Base-by-base conservation (phyloP, 2,113 vertebrate genomes). In the Sorex fumeus region DNA sequence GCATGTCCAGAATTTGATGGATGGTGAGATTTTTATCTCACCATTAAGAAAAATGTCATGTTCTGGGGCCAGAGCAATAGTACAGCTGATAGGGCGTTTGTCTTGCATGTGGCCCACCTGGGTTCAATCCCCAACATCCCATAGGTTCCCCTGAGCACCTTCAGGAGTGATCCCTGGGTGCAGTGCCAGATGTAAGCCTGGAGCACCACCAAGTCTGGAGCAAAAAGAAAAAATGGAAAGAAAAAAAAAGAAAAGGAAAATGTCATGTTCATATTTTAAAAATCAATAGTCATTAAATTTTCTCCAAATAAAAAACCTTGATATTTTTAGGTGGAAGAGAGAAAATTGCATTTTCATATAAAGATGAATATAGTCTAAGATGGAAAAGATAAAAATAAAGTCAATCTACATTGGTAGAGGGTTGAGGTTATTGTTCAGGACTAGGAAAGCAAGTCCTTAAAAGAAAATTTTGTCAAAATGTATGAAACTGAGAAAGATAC, bases 211-310 rank as follows among this genome's bases (percentile, higher is more conserved):
- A 50, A 13, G 47, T 50, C 9, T 50, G 47, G 47, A 2, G 47
- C 47, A 12, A 50, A 50, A 50, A 50, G n/a, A n/a, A 10, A 12
- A 50, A 50, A 50, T 12, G 11, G 11, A 47, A 47, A 47, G 11
- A 50, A 50, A 50, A 50, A 10, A 9, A 50, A 50, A 50, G 47
- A 50, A 50, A 50, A 50, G 47, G 62, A 50, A 23, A 88, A 40
- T 40, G 21, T 2, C 2, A 47, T 81, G 4, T 80, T 95, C 88
- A 40, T 78, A 60, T 45, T 86, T 91, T 90, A 34, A 72, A 87
- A 67, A 62, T 12, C 43, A 0, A 4, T 67, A 12, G 28, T 23
- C 67, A 78, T 62, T 90, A 10, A 32, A 0, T 87, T 83, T 60
- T 30, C 27, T 80, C 50, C 50, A 30, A 74, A n/a, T 67, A 21